Base-by-base conservation (phyloP, 2,888 invertebrate species). In the Amphipoea lucens region DNA sequence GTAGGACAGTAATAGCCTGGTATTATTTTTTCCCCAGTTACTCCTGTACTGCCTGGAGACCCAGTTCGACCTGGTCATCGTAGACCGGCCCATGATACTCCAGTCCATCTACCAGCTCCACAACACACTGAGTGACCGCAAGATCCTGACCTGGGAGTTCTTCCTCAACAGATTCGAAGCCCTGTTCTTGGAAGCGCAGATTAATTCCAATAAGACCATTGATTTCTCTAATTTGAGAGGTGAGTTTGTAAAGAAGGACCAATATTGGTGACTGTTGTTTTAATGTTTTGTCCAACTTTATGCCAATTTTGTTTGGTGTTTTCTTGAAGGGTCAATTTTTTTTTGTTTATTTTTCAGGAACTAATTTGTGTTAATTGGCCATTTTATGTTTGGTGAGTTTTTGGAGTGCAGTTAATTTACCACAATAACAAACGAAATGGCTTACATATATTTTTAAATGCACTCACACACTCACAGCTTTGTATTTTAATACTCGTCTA, bases 51-150 rank as follows among this genome's bases (percentile, higher is more conserved):
- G 99, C 95, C 96, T 99, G 96, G 99, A 99, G 97, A 98, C 99
- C 0, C 99, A 99, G 97, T 99, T 99, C 96, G 99, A 99, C 97
- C 97, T 98, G 82, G 99, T 99, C 84, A 99, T 99, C 82, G 98
- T 99, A 81, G 99, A 99, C 95, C 97, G 99, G 65, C 99, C 99
- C 0, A 98, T 99, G 97, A 99, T 99, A 54, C 97, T 99, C 65
- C 99, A 99, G 94, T 98, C 99, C 3, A 97, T 99, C 76, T 99
- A 99, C 94, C 99, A 99, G 93, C 97, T 99, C 11, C 99, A 99
- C 93, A 99, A 99, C 94, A 98, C 99, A 4, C 97, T 99, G 54
- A 98, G 98, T 89, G 99, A 99, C 94, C 97, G 99, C 69, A 98
- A 98, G 90, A 98, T 99, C 81, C 97, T 99, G 29, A 98, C 98